Evolutionary conservation across 1,140 invertebrate species (phyloP).

Genomic region (Laodelphax striatellus): DNA sequence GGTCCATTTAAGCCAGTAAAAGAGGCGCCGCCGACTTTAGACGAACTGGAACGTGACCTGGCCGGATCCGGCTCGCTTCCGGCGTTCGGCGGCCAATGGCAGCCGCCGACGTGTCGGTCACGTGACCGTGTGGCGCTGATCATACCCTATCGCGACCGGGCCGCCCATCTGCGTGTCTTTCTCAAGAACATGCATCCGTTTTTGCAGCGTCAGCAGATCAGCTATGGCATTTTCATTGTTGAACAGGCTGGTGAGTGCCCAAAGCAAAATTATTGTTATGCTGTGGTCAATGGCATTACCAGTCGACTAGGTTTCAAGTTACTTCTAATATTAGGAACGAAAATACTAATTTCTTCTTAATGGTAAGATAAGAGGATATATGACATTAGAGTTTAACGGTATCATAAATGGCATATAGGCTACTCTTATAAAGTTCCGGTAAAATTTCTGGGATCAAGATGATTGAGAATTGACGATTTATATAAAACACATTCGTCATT

Average conservation of each 20-base stretch:
- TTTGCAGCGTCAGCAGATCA: slow-evolving; percentile 77
- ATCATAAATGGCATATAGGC: too few relatives aligned
- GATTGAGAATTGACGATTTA: too few relatives aligned
- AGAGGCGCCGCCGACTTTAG: slow-evolving; percentile 6
- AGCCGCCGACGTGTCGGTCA: slow-evolving; percentile 61
- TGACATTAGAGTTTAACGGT: too few relatives aligned
- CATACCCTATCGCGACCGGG: slow-evolving; percentile 68
- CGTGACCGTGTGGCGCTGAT: slow-evolving; percentile 75
- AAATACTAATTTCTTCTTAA: too few relatives aligned
- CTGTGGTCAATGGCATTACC: too few relatives aligned
- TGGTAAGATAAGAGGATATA: too few relatives aligned
- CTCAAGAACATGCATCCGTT: slow-evolving; percentile 85
- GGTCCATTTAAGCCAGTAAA: slow-evolving; percentile 18
- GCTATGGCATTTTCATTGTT: slow-evolving; percentile 91
- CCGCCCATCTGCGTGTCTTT: slow-evolving; percentile 70
- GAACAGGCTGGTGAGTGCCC: slow-evolving; percentile 61
- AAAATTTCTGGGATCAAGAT: too few relatives aligned
- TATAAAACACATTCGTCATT: too few relatives aligned
- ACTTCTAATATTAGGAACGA: too few relatives aligned
- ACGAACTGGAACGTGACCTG: slow-evolving; percentile 12
- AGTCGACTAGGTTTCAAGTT: too few relatives aligned
- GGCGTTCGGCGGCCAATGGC: slow-evolving; percentile 58
- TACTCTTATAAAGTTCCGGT: too few relatives aligned
- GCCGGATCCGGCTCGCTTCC: slow-evolving; percentile 23
- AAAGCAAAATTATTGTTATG: too few relatives aligned